Base-by-base conservation (phyloP, 2,888 invertebrate genomes). In the Scelioninae gen. 1 region DNA sequence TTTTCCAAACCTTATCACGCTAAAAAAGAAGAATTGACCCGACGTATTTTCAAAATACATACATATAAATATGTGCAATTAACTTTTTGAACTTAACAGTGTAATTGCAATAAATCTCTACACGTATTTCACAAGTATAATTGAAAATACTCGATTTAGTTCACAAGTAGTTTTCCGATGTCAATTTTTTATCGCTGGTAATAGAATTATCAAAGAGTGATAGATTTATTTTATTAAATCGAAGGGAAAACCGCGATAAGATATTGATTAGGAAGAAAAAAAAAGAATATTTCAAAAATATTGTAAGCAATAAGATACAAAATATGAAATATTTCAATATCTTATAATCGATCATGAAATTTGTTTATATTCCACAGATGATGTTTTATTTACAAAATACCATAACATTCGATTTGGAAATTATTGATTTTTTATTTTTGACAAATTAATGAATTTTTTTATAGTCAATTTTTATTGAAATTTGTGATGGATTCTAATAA, bases 11-110 rank as follows among this genome's bases (percentile, higher is more conserved):
- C 71, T 51, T 60, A 66, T 51, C 58, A 34, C 45, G 15, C 56
- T 53, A 53, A 34, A 34, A 5, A 34, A 34, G 8, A 7, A 6
- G 60, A 68, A 43, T 49, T 45, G 10, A 51, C 40, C 16, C 13
- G 34, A 65, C 32, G 49, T 76, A 76, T 76, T 76, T 76, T 76
- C 68, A 56, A 58, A n/a, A n/a, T n/a, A n/a, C n/a, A n/a, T n/a
- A n/a, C n/a, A n/a, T n/a, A n/a, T n/a, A n/a, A n/a, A 51, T 51
- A 60, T 13, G 56, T 7, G 31, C 15, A 32, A 15, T 53, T 74
- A 63, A 56, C 32, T 51, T 76, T 76, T 60, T 53, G 11, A 66
- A 66, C 10, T 31, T n/a, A n/a, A n/a, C n/a, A n/a, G n/a, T n/a
- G n/a, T 66, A 15, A 34, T 40, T 69, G 16, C 40, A 43, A 69